Base-by-base conservation (phyloP, 2,888 invertebrate species). In the Portevinia maculata region DNA sequence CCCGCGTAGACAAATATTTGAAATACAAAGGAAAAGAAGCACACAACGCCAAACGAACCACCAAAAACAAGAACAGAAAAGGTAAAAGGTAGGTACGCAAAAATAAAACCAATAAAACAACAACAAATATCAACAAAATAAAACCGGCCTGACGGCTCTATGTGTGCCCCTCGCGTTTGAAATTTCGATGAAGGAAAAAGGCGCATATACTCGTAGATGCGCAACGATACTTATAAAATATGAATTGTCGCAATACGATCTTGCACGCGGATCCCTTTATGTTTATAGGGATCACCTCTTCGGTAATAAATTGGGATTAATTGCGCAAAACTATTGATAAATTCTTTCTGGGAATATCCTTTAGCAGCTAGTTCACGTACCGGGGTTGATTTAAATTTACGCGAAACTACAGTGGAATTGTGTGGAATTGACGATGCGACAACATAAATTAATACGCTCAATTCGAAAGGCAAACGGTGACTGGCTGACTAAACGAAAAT, bases 401-500 rank as follows among this genome's bases (percentile, higher is more conserved):
- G 24, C 24, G 24, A 24, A 24, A 37, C 13, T 60, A 39, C 75
- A 75, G n/a, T n/a, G 64, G 70, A 70, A 71, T 17, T 19, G 24
- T 44, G 30, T n/a, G 15, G 4, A 21, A 11, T 19, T 6, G 37
- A 24, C 30, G 21, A 50, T 30, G 4, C 41, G 32, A 8, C 44
- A 32, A 6, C 57, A 37, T 24, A 53, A n/a, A 37, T 73, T 13
- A 37, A 53, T 13, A 44, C 57, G 41, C 50, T 69, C 84, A 71
- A 79, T 64, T 62, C 75, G 59, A 85, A 85, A 84, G 85, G 73
- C 84, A 83, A 79, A 84, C 84, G 78, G 74, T 84, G 84, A 86
- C 86, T 86, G 84, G 60, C 37, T 79, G 69, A 62, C 71, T 83
- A 55, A 71, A 78, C 67, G 34, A 59, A 59, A 79, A 67, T 60